Percentiles rank a stretch among this genome's conserved stretches.
Evolutionary conservation across 2,888 invertebrate genomes (phyloP).

Genomic region (Clepsis dumicolana): DNA sequence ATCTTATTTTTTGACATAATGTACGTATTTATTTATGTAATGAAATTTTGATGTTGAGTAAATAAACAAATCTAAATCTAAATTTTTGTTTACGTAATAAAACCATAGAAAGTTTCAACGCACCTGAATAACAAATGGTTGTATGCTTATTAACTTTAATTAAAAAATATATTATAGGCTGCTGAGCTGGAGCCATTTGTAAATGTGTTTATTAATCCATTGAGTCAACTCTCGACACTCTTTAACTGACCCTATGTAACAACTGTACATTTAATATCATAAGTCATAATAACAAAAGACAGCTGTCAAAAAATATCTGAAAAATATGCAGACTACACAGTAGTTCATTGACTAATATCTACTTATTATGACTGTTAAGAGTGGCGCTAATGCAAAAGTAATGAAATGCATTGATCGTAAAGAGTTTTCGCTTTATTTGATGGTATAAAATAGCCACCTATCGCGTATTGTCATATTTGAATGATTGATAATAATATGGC

Average conservation of each 20-base stretch:
- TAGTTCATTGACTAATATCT: background rate
- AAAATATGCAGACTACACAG: background rate
- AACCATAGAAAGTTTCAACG: background rate
- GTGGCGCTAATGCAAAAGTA: background rate
- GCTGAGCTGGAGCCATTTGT: background rate
- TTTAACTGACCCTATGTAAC: background rate
- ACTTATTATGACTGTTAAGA: background rate
- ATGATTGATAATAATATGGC: constrained; percentile 15
- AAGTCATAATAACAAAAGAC: background rate
- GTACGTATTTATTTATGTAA: too few species aligned
- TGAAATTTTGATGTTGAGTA: too few species aligned
- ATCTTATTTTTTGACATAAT: too few species aligned
- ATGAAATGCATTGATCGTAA: background rate
- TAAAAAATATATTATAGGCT: background rate
- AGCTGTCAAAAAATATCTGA: background rate
- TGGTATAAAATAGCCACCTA: background rate
- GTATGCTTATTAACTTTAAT: background rate
- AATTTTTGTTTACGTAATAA: background rate
- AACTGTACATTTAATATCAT: background rate
- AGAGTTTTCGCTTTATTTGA: background rate
- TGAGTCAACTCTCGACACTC: background rate
- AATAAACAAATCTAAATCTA: too few species aligned
- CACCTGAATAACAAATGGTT: background rate
- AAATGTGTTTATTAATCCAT: background rate
- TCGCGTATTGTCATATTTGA: constrained; percentile 2